Conservation (phyloP, 2,797 vertebrate genomes). For the Prionace glauca region DNA sequence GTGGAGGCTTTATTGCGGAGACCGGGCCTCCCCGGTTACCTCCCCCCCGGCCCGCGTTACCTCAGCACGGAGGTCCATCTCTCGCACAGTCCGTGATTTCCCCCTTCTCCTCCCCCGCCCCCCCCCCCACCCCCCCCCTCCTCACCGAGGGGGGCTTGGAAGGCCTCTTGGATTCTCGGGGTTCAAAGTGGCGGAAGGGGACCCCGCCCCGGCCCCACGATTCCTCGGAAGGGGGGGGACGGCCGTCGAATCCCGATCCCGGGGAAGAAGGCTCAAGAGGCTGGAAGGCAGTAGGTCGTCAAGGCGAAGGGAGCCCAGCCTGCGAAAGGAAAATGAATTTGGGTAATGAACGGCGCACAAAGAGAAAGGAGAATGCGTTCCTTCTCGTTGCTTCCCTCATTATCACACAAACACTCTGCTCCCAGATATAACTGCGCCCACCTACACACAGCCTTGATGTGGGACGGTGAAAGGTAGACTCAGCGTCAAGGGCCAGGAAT, state of each 20-base stretch:
- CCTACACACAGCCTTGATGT: neutral
- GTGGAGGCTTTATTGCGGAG: neutral
- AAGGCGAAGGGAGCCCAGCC: neutral
- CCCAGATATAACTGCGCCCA: neutral
- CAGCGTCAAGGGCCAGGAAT: neutral
- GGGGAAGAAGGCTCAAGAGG: neutral
- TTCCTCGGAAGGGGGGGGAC: neutral
- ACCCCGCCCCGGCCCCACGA: neutral
- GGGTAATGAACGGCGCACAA: neutral
- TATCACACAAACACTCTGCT: conserved; percentile 1
- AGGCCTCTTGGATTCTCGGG: neutral
- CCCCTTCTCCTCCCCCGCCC: too few relatives aligned
- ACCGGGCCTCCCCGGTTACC: neutral
- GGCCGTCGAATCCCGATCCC: neutral
- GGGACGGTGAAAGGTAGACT: neutral
- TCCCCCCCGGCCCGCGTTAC: neutral
- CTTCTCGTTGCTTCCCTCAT: neutral
- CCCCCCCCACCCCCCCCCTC: too few relatives aligned
- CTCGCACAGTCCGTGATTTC: neutral
- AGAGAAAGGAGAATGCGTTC: neutral
- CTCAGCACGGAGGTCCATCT: neutral
- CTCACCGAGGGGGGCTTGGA: neutral
- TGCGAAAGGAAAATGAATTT: neutral
- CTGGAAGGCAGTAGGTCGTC: neutral
- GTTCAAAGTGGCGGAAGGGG: too few relatives aligned